Evolutionary conservation across 2,888 invertebrate genomes (phyloP).

Genomic region (Rotaria socialis): DNA sequence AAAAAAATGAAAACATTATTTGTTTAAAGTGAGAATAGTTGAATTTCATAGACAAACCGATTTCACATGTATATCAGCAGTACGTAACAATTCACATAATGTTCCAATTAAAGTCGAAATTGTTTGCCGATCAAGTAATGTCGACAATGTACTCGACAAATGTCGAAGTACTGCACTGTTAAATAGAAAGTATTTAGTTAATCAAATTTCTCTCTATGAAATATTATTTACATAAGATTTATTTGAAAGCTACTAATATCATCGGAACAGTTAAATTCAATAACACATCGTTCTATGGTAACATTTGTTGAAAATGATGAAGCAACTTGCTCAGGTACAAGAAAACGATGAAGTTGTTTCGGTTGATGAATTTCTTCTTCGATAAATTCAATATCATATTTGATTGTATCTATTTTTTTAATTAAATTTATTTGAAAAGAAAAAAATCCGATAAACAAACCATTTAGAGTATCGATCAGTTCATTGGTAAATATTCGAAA

Average conservation of each 20-base stretch:
- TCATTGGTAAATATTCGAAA: slow-evolving; percentile 20
- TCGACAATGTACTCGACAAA: background rate
- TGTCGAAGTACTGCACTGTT: background rate
- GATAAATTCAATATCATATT: slow-evolving; percentile 10
- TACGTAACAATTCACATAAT: background rate
- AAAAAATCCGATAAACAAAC: background rate
- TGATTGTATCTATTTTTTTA: background rate
- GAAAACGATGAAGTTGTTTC: background rate
- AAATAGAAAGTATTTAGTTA: background rate
- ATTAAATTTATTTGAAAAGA: background rate
- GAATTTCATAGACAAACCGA: background rate
- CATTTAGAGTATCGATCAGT: slow-evolving; percentile 5
- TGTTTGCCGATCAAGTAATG: background rate
- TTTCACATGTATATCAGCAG: background rate
- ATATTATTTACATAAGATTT: background rate
- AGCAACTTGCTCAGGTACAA: background rate
- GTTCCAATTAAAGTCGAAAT: background rate
- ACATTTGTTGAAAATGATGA: background rate
- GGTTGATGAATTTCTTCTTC: slow-evolving; percentile 19
- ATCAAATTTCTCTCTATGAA: too few relatives aligned
- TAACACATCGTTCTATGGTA: background rate
- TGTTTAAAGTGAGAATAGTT: background rate
- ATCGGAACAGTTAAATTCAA: slow-evolving; percentile 16
- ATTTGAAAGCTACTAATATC: slow-evolving; percentile 6
- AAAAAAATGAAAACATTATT: background rate